Conservation (phyloP, 2,797 vertebrate species). For the Anabacerthia variegaticeps region DNA sequence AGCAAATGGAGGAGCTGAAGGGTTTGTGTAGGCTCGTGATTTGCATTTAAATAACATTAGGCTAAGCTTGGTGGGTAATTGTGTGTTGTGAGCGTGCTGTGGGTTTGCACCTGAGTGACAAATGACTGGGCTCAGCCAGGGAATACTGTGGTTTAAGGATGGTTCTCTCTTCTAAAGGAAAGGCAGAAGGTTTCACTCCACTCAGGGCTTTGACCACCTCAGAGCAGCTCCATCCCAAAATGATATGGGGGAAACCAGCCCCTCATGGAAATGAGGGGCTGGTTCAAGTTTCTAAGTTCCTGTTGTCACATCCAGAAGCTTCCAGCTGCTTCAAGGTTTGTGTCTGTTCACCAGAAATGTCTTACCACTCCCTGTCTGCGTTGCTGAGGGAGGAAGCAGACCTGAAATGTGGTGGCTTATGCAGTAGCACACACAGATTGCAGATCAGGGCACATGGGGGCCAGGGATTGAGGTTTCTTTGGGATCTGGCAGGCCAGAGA, state of each 20-base stretch:
- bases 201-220: background rate
- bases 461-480: background rate
- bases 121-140: background rate
- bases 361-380: rapidly evolving
- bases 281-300: background rate
- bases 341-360: background rate
- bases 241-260: rapidly evolving
- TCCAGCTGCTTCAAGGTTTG: background rate
- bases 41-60: slow-evolving; percentile 21
- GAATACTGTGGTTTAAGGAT: background rate
- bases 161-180: background rate
- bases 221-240: background rate
- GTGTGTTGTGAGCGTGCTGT: background rate
- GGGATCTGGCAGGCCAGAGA: background rate
- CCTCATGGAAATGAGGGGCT: background rate
- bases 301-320: background rate
- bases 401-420: rapidly evolving
- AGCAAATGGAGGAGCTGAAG: background rate
- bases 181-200: background rate
- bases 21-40: background rate
- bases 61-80: background rate
- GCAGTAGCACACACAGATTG: rapidly evolving
- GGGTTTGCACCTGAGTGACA: background rate
- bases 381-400: background rate
- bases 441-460: rapidly evolving